Base-by-base conservation (phyloP, 2,888 invertebrate genomes). In the Volucella zonaria region DNA sequence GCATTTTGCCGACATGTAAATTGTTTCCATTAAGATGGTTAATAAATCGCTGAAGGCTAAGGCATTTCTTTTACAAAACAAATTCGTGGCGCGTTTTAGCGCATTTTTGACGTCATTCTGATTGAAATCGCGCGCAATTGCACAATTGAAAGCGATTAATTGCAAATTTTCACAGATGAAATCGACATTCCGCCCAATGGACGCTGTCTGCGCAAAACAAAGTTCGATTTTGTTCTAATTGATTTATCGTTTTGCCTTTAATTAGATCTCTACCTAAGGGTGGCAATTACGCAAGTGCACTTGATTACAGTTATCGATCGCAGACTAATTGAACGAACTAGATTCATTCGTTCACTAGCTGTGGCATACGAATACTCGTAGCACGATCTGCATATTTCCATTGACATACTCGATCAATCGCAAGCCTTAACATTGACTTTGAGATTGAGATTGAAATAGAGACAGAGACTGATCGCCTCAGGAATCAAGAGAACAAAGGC, bases 171-270 rank as follows among this genome's bases (percentile, higher is more conserved):
- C 58, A 38, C 6, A 43, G 47, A 81, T 67, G 51, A 49, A 76
- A 59, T 71, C 54, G 47, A 15, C 18, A 73, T 66, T 73, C 66
- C 52, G 61, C 43, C 23, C 62, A 62, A 64, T 70, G 67, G 59
- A 75, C 15, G 18, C 31, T 8, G 38, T 31, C 31, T 6, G 31
- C 31, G 31, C 31, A 31, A 31, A 31, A 31, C 6, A 31, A 31
- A 31, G 38, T 67, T 67, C 66, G 61, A 43, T 49, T 56, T 14
- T 18, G 47, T 58, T 42, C 61, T 78, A 82, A 82, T 82, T 82
- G 82, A 82, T 82, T 78, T 82, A 82, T 82, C 64, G 68, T 68
- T 74, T 78, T 64, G 43, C 68, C 68, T 78, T 82, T 73, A 74
- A 82, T 78, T 82, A 78, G 61, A 73, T 71, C 59, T 56, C 10